Base-by-base conservation (phyloP, 2,888 invertebrate genomes). In the Camponotus fellah region DNA sequence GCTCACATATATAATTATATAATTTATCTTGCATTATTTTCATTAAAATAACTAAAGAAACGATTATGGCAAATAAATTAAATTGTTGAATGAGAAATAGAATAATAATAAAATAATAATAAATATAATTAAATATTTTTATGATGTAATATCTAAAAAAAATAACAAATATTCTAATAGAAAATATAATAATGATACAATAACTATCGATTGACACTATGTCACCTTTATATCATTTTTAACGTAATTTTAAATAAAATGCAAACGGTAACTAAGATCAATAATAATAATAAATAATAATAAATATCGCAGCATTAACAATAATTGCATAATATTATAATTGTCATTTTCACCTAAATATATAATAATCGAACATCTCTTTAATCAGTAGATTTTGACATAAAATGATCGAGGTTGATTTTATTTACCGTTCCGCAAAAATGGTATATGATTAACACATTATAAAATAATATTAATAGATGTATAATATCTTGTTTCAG, bases 221-320 rank as follows among this genome's bases (percentile, higher is more conserved):
- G 6, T 62, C 64, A 10, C 1, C 34, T 17, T 46, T 72, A 34
- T 34, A 64, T 26, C 4, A 46, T 49, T 80, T 69, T 3, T 71
- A 69, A 69, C 17, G 37, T 80, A 60, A 60, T 46, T 32, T 34
- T 58, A 58, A 60, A 26, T 60, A 80, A 79, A 46, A 60, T 2
- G 60, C 69, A 62, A 60, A 79, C 69, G 53, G 71, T 80, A 79
- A 79, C 69, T 46, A 69, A 79, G 34, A 79, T 26, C 71, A 80
- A 80, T 62, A 5, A n/a, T n/a, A n/a, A n/a, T n/a, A n/a, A n/a
- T n/a, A 9, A 81, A 75, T 82, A 64, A 49, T 49, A 72, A 37
- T 32, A 49, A 72, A 34, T 37, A 72, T 49, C 5, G 49, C 49
- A 64, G 34, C 12, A 49, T 72, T 65, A 43, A 60, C 5, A 53